Evolutionary conservation across 2,888 invertebrate genomes (phyloP).

Genomic region (Volucella zonaria): DNA sequence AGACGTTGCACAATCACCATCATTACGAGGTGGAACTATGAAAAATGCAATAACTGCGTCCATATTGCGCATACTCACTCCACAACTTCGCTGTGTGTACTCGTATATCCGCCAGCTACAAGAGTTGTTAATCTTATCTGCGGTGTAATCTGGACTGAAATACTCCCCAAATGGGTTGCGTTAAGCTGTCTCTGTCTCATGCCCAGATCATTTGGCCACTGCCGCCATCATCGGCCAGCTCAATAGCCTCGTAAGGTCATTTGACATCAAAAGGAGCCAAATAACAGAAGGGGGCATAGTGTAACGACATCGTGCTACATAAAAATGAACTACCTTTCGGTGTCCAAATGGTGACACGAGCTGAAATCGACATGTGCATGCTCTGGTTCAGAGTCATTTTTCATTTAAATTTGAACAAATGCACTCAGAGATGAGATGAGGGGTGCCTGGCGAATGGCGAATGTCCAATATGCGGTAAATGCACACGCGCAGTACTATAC

Average conservation of each 20-base stretch:
- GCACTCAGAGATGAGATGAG: constrained; percentile 5
- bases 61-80: neutral
- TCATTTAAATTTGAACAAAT: constrained; percentile 51
- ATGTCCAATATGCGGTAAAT: constrained; percentile 14
- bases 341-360: constrained; percentile 28
- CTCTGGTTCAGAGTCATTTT: constrained; percentile 36
- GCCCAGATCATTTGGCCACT: constrained; percentile 3
- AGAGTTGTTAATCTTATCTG: constrained; percentile 61
- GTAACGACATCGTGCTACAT: constrained; percentile 33
- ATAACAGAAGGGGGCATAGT: neutral
- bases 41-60: constrained; percentile 19
- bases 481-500: constrained; percentile 4
- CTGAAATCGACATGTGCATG: neutral
- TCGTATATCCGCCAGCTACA: constrained; percentile 56
- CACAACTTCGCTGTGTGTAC: neutral
- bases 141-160: constrained; percentile 51
- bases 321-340: constrained; percentile 15
- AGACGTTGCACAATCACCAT: constrained; percentile 38
- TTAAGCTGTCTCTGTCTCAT: constrained; percentile 55
- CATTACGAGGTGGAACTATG: constrained; percentile 39
- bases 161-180: constrained; percentile 49
- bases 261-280: neutral
- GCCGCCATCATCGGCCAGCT: neutral
- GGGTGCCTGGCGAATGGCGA: constrained; percentile 34
- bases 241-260: constrained; percentile 47